A percentile compares a stretch with the other conserved stretches of the same genome.
phyloP scores from a whole-genome alignment of 2,113 vertebrate species.

The Cephalopholis sonnerati region DNA sequence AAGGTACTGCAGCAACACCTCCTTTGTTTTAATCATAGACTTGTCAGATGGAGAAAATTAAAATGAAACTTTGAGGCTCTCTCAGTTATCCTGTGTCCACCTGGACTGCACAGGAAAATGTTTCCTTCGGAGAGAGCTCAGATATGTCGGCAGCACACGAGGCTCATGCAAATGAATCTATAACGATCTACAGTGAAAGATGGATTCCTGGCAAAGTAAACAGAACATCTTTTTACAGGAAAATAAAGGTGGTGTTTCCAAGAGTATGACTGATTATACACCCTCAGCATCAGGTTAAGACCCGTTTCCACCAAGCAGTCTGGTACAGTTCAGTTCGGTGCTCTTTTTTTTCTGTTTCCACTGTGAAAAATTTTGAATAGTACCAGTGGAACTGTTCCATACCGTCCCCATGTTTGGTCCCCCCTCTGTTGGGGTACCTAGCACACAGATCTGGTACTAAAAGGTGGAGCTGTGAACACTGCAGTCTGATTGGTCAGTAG shows the following conservation, averaged over 20 bases:
- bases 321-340: no score
- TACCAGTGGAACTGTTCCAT: no score
- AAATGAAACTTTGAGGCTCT: constrained; percentile 6
- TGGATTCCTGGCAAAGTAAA: constrained; percentile 36
- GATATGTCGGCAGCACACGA: neutral
- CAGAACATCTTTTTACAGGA: constrained; percentile 41
- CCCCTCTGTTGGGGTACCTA: no score
- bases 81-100: neutral
- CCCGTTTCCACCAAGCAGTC: no score
- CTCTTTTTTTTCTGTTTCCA: no score
- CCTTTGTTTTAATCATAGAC: constrained; percentile 61
- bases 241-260: constrained; percentile 35
- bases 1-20: constrained; percentile 13
- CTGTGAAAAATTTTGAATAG: no score
- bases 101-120: neutral
- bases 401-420: no score
- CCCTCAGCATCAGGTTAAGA: constrained; percentile 19
- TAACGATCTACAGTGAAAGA: constrained; percentile 20
- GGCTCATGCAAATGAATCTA: constrained; percentile 8
- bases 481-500: no score
- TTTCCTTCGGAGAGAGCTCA: neutral
- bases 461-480: no score
- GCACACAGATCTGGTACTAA: no score
- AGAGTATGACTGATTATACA: constrained; percentile 33
- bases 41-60: constrained; percentile 31